A percentile compares a stretch with the other conserved stretches of the same genome.
Conservation (phyloP, 1,140 invertebrate species). For the Littorina saxatilis region DNA sequence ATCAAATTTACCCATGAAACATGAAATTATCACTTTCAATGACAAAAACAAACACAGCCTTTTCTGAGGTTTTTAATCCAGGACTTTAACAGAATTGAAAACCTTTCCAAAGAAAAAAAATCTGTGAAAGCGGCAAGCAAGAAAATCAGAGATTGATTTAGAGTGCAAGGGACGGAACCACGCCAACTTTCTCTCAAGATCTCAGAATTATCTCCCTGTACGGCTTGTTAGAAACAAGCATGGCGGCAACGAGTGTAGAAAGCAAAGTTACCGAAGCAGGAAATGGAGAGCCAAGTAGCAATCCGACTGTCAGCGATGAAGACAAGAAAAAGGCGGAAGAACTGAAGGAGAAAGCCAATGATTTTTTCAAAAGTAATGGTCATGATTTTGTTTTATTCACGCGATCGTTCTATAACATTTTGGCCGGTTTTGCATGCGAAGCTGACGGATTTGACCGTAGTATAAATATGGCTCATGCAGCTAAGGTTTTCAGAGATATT, state of each 20-base stretch:
- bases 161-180: too few relatives aligned
- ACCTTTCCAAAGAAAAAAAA: too few relatives aligned
- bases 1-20: too few relatives aligned
- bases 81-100: too few relatives aligned
- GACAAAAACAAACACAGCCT: too few relatives aligned
- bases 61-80: too few relatives aligned
- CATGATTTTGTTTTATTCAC: not conserved
- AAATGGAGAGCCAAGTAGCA: slow-evolving; percentile 31
- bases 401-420: not conserved
- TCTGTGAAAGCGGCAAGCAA: too few relatives aligned
- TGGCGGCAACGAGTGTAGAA: slow-evolving; percentile 45
- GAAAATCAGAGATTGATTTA: too few relatives aligned
- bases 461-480: not conserved
- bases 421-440: not conserved
- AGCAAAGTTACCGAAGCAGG: slow-evolving; percentile 11
- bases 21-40: too few relatives aligned
- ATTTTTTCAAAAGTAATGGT: slow-evolving; percentile 87
- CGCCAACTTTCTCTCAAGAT: too few relatives aligned
- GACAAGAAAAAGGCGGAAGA: slow-evolving; percentile 81
- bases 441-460: not conserved
- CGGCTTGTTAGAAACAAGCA: slow-evolving; percentile 43
- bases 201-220: not conserved
- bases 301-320: slow-evolving; percentile 62
- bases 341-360: slow-evolving; percentile 89
- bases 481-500: slow-evolving; percentile 6